These are phyloP conservation scores for Metopolophium dirhodum DNA, from an alignment of 1,140 invertebrate genomes.

Conservation along the genomic window DNA sequence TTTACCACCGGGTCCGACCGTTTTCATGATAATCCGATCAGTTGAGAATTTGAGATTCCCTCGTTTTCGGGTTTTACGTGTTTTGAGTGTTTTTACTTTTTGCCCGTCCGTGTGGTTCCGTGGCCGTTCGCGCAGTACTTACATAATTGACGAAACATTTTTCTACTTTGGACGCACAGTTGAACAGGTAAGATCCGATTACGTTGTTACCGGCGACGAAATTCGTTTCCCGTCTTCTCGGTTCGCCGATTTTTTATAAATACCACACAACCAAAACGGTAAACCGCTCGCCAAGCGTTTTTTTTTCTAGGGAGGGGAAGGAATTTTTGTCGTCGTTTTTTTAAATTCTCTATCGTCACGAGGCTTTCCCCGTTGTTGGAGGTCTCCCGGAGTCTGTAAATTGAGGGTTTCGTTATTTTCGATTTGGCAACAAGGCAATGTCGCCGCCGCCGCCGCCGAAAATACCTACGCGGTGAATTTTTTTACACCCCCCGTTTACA, in stretches of 20 bases:
- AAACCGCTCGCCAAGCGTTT: not conserved
- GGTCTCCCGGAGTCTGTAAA: not conserved
- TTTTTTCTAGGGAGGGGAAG: too few relatives aligned
- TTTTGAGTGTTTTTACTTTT: not conserved
- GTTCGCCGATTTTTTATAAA: not conserved
- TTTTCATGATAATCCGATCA: not conserved
- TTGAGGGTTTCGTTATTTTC: not conserved
- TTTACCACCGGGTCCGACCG: not conserved
- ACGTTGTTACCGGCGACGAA: too few relatives aligned
- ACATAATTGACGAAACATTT: not conserved
- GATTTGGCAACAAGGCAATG: not conserved
- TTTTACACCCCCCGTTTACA: not conserved
- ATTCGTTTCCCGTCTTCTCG: not conserved
- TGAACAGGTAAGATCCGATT: not conserved
- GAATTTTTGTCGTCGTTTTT: not conserved
- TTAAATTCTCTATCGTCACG: not conserved
- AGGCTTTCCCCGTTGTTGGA: not conserved
- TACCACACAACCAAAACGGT: not conserved
- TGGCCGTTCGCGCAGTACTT: not conserved
- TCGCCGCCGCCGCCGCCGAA: not conserved
- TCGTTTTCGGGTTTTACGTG: not conserved
- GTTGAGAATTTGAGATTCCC: conserved; percentile 16
- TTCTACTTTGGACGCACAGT: not conserved
- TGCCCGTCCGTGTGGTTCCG: too few relatives aligned
- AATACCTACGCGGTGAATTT: not conserved